Percentiles rank a stretch among this genome's conserved stretches.
phyloP scores from a whole-genome alignment of 2,113 vertebrate genomes.

The Cephalophus harveyi region DNA sequence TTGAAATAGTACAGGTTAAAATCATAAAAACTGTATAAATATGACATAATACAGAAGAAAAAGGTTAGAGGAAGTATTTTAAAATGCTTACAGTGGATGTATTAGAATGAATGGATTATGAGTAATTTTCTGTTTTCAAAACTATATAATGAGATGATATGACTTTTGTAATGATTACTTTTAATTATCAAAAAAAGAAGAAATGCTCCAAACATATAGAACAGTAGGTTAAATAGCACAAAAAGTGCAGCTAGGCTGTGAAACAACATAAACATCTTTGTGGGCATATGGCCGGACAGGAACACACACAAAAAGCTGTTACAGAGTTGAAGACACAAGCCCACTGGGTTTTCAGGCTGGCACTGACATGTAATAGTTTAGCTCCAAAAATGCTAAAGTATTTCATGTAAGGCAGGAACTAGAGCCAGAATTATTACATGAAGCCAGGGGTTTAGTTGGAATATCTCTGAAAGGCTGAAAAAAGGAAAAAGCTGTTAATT shows the following conservation, averaged over 20 bases:
- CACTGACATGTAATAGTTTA: background rate
- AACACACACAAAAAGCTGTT: background rate
- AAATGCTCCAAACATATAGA: background rate
- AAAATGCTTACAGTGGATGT: background rate
- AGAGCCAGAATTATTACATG: background rate
- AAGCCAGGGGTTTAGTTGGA: background rate
- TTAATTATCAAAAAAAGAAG: conserved; percentile 6
- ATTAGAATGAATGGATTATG: conserved; percentile 21
- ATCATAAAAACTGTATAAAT: conserved; percentile 15
- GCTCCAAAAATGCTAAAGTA: background rate
- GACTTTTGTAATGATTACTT: conserved; percentile 41
- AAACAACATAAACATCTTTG: background rate
- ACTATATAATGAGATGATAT: conserved; percentile 39
- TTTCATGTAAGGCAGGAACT: background rate
- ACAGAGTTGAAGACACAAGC: background rate
- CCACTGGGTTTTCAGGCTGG: background rate
- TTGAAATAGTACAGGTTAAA: conserved; percentile 37
- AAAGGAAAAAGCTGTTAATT: background rate
- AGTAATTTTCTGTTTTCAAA: conserved; percentile 48
- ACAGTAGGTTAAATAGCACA: background rate
- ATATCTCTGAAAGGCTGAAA: conserved; percentile 29
- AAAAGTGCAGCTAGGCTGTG: background rate
- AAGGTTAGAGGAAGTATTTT: conserved; percentile 35
- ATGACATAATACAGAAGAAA: conserved; percentile 29
- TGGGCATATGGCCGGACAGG: background rate